Conservation (phyloP, 2,888 invertebrate genomes). For the Pseudococcus viburni region DNA sequence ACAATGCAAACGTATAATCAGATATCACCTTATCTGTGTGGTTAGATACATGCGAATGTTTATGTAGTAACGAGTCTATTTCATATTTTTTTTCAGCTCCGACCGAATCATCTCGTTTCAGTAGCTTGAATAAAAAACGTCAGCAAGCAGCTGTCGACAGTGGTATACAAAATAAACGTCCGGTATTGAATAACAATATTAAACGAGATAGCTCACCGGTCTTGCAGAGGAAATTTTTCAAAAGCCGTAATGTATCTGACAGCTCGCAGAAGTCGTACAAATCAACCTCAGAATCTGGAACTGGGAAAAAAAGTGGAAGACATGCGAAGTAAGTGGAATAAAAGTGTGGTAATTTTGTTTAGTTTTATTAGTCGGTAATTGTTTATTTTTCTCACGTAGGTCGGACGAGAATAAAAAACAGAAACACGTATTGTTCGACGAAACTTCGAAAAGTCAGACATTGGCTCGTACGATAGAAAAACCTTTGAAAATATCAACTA, state of each 20-base stretch:
- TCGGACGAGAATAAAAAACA: conserved; percentile 64
- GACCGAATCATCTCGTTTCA: conserved; percentile 67
- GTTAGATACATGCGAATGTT: background rate
- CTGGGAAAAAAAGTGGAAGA: conserved; percentile 63
- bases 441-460: background rate
- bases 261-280: conserved; percentile 65
- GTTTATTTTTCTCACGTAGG: conserved; percentile 16
- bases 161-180: conserved; percentile 71
- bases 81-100: conserved; percentile 59
- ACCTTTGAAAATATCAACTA: conserved; percentile 31
- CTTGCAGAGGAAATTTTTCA: conserved; percentile 85
- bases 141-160: conserved; percentile 74
- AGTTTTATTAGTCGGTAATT: background rate
- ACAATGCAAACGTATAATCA: background rate
- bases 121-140: conserved; percentile 68
- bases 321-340: conserved; percentile 46
- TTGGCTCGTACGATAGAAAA: conserved; percentile 23
- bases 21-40: background rate
- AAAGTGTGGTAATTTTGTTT: background rate
- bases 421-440: conserved; percentile 37
- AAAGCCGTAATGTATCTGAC: conserved; percentile 79
- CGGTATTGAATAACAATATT: conserved; percentile 65
- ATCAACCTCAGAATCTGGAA: conserved; percentile 63
- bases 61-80: background rate
- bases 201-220: conserved; percentile 75